A percentile compares a stretch with the other conserved stretches of the same genome.
Conservation (phyloP, 2,113 vertebrate genomes). For the Dicerorhinus sumatrensis region DNA sequence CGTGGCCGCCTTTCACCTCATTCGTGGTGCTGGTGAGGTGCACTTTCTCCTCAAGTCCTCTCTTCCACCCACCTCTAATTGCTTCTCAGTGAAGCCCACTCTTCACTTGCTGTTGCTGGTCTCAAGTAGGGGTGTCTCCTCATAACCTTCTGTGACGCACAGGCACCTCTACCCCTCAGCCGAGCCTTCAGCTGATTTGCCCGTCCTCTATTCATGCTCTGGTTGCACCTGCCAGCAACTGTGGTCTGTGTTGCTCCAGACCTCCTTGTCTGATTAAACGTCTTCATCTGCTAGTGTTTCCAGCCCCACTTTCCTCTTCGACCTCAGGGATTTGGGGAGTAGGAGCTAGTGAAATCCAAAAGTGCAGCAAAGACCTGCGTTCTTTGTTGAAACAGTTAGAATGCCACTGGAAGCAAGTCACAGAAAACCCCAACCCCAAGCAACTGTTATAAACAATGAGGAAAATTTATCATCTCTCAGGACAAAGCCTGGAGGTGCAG, state of each 20-base stretch:
- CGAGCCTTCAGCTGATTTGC: neutral
- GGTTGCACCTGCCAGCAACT: neutral
- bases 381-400: neutral
- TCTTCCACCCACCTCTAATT: neutral
- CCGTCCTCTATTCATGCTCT: neutral
- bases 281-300: neutral
- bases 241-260: accelerated
- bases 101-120: neutral
- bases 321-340: neutral
- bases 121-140: neutral
- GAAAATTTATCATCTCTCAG: neutral
- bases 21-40: accelerated
- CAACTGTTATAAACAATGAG: neutral
- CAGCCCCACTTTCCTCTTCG: neutral
- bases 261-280: neutral
- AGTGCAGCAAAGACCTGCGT: neutral
- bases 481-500: neutral
- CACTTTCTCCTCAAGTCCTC: neutral
- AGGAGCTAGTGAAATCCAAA: neutral
- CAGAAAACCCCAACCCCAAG: neutral
- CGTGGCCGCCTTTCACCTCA: neutral
- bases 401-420: neutral
- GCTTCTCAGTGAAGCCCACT: neutral
- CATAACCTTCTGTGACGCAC: no score
- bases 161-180: neutral